Conservation (phyloP, 1,140 invertebrate genomes). For the Wiebesia pumilae region DNA sequence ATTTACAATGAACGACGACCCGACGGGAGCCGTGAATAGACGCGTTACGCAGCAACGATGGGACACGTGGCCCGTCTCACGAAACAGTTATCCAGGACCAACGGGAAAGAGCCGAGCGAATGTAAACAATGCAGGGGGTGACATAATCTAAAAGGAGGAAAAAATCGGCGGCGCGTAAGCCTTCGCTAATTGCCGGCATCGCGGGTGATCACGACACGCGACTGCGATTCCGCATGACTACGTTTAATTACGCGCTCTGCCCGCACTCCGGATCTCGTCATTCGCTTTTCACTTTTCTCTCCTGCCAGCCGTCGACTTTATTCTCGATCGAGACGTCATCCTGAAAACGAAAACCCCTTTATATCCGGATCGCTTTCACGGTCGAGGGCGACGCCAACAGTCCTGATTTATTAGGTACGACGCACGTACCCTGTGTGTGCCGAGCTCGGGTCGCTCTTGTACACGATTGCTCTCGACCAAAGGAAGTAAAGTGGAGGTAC, state of each 20-base stretch:
- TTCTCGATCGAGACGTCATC: too few species aligned
- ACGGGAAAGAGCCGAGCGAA: constrained; percentile 52
- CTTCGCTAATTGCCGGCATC: constrained; percentile 71
- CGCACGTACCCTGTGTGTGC: too few species aligned
- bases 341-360: too few species aligned
- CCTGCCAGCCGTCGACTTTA: too few species aligned
- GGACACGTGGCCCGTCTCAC: constrained; percentile 61
- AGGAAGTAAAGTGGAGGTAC: too few species aligned
- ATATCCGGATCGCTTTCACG: too few species aligned
- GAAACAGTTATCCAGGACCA: neutral
- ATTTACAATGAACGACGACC: constrained; percentile 45
- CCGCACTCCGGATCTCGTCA: constrained; percentile 21
- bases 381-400: too few species aligned
- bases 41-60: constrained; percentile 41
- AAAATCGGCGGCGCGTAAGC: constrained; percentile 62
- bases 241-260: constrained; percentile 72
- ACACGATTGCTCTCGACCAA: too few species aligned
- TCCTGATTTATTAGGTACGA: too few species aligned
- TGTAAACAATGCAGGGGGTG: neutral
- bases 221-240: constrained; percentile 61
- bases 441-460: too few species aligned
- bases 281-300: too few species aligned
- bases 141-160: constrained; percentile 11
- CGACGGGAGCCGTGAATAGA: neutral
- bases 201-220: constrained; percentile 68